Evolutionary conservation across 2,888 invertebrate genomes (phyloP), one percentile per base, ranked within the genome.

Genomic region (Chydorus sphaericus): DNA sequence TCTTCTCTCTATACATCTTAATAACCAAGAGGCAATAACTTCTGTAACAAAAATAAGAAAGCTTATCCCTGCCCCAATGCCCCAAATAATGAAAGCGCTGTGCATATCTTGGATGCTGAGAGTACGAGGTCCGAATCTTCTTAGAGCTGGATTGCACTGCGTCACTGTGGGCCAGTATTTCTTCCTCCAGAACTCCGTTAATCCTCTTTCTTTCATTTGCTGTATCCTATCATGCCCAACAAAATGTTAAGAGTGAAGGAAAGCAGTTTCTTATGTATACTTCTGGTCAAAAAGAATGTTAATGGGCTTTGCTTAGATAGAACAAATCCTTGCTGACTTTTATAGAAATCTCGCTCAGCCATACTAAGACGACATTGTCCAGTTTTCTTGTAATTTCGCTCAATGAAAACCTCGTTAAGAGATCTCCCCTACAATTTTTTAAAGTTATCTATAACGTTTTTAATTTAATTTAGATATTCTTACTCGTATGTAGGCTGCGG

Each of bases 71-170:
- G 28, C 26, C 11, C 55, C 55, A 1, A 48, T 8, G 7, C 30
- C 49, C 14, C 48, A 33, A 30, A 48, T 39, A n/a, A 55, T 23
- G 11, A 55, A 55, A 2, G 55, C 55, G 36, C 55, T 48, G 18
- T 55, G 49, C 10, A 55, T 31, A 33, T 55, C 55, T 6, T 11
- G 5, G 6, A 55, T 7, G 7, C 11, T 16, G 3, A 55, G 55
- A 16, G 29, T 49, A 26, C 37, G 28, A 11, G 48, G 16, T 16
- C 48, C 29, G 36, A 16, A 4, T 8, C 33, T 14, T 4, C n/a
- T 20, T 29, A 30, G 16, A 11, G 20, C 33, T 3, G 18, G 16
- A 28, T 33, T 23, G 31, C 48, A 55, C 14, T 36, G 11, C 14
- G 23, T 18, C n/a, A 33, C 28, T 5, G 31, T 30, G 5, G 55